phyloP scores from a whole-genome alignment of 1,140 invertebrate species.

The Araneus ventricosus region DNA sequence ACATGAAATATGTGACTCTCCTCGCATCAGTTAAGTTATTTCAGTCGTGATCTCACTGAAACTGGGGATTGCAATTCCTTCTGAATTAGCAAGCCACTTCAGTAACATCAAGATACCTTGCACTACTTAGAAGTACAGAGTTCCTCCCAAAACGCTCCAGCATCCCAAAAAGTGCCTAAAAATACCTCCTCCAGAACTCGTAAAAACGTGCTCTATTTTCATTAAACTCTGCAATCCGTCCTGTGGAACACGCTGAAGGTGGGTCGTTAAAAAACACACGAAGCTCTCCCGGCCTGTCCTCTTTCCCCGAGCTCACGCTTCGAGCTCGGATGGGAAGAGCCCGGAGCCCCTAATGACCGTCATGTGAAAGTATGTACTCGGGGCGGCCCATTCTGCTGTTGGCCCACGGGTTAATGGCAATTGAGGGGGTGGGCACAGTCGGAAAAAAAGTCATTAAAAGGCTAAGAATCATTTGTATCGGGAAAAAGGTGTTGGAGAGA shows the following conservation, averaged over 20 bases:
- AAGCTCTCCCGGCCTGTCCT: background rate
- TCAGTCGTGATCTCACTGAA: no score
- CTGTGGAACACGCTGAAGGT: background rate
- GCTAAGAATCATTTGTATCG: slow-evolving; percentile 58
- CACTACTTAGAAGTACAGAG: no score
- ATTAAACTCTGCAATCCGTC: background rate
- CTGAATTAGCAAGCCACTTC: no score
- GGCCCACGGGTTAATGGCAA: slow-evolving; percentile 66
- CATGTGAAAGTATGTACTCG: slow-evolving; percentile 14
- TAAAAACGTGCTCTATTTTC: slow-evolving; percentile 14
- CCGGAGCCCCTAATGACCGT: slow-evolving; percentile 40
- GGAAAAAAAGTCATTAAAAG: slow-evolving; percentile 22
- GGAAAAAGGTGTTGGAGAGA: slow-evolving; percentile 50
- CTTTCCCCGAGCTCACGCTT: background rate
- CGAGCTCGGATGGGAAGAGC: background rate
- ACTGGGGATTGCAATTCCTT: no score
- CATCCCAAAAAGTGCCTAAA: background rate
- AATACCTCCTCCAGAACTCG: background rate
- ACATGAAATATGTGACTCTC: no score
- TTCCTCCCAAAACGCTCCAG: background rate
- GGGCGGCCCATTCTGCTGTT: slow-evolving; percentile 28
- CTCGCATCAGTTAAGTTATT: no score
- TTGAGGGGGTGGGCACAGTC: slow-evolving; percentile 40
- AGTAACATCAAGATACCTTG: no score
- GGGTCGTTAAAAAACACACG: slow-evolving; percentile 19